Conservation (phyloP, 2,888 invertebrate species). For the Yponomeuta sedellus region DNA sequence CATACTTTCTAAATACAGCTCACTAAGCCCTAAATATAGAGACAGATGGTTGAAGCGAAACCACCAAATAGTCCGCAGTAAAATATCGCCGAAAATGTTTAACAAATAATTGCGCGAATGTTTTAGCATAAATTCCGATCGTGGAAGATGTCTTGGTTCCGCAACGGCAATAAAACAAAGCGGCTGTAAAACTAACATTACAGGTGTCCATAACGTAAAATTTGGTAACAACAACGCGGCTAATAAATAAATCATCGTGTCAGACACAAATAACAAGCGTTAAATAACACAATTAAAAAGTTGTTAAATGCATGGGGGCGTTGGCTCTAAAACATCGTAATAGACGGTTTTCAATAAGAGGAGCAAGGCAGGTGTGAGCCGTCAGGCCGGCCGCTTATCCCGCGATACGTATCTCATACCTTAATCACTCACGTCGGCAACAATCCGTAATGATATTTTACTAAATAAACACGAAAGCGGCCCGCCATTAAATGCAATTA, state of each 20-base stretch:
- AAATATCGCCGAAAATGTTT: no score
- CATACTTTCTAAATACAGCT: no score
- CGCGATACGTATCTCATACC: slow-evolving; percentile 43
- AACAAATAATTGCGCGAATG: no score
- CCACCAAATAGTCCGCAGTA: no score
- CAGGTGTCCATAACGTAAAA: slow-evolving; percentile 17
- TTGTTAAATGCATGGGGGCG: slow-evolving; percentile 52
- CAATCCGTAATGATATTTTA: slow-evolving; percentile 53
- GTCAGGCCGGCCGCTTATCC: slow-evolving; percentile 26
- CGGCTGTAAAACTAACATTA: no score
- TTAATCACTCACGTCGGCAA: slow-evolving; percentile 56
- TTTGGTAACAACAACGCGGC: slow-evolving; percentile 17
- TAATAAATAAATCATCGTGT: slow-evolving; percentile 38
- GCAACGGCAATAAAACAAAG: no score
- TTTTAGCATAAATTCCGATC: no score
- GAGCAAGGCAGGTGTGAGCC: slow-evolving; percentile 25
- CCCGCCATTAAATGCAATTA: slow-evolving; percentile 46
- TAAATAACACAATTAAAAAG: slow-evolving; percentile 62
- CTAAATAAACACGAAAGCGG: slow-evolving; percentile 53
- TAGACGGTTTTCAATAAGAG: slow-evolving; percentile 44
- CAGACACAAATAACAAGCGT: slow-evolving; percentile 47
- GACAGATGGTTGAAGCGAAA: no score
- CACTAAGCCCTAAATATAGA: no score
- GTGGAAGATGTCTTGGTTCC: no score
- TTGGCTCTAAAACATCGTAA: slow-evolving; percentile 56